Evolutionary conservation across 2,888 invertebrate genomes (phyloP), one percentile per base, ranked within the genome.

Genomic region (Cantharis lateralis): DNA sequence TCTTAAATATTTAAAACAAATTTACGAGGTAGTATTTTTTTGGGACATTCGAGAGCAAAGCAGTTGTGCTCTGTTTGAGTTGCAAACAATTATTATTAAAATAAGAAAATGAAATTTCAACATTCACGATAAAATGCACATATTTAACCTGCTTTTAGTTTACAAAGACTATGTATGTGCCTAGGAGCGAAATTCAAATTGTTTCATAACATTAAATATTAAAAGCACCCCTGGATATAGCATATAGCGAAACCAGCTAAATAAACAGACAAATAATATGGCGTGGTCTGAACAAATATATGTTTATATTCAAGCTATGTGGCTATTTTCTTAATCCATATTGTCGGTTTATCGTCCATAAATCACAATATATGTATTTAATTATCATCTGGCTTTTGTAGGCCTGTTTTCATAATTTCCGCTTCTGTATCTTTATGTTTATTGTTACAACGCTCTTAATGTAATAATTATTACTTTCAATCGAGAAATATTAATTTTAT

Each of bases 321-420:
- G 76, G 76, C 76, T 76, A 78, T 78, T 78, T 78, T 78, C 78
- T 76, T 76, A 73, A 78, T 78, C 78, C 75, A 72, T 72, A 78
- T 76, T 75, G 75, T 79, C 77, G 62, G 77, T 79, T 79, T 77
- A 79, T 79, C 71, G 79, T 70, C 75, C 79, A 77, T 79, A 79
- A 79, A 79, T 79, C 77, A 79, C 74, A 75, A 77, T 75, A 73
- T 73, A 75, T 73, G 73, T 73, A 77, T 80, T 80, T 82, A 82
- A 83, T 83, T 83, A 83, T 83, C 82, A 82, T 83, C 82, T 83
- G 82, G 82, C 80, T 82, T 82, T 82, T 82, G 82, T 82, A 82
- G 78, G 81, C 78, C 80, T 80, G 77, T 77, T 80, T 83, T 83
- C 82, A 83, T 79, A 79, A 82, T 82, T 83, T 83, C 82, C 82